phyloP scores from a whole-genome alignment of 2,113 vertebrate genomes.

The Cepphus grylle region DNA sequence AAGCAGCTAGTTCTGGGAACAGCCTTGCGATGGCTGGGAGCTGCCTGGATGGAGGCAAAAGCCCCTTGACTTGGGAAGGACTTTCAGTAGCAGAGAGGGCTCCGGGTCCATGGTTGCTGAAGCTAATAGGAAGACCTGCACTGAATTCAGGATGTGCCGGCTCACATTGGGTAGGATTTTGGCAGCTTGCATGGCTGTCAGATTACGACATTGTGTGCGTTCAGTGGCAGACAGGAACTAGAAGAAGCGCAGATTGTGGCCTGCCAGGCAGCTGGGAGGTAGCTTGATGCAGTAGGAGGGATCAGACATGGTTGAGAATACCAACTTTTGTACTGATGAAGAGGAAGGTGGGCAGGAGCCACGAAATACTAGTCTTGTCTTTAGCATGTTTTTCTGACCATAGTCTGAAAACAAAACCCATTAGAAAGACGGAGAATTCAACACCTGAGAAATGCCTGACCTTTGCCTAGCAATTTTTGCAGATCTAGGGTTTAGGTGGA shows the following conservation, averaged over 20 bases:
- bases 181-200: not conserved
- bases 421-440: not conserved
- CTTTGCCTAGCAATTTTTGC: not conserved
- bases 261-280: conserved; percentile 1
- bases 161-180: not conserved
- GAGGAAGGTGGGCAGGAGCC: not conserved
- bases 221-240: not conserved
- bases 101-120: not conserved
- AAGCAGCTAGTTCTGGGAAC: not conserved
- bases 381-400: not conserved
- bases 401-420: not conserved
- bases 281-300: not conserved
- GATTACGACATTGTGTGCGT: not conserved
- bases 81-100: not conserved
- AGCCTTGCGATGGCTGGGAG: not conserved
- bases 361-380: not conserved
- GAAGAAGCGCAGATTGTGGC: not conserved
- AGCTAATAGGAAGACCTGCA: not conserved
- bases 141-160: not conserved
- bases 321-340: not conserved
- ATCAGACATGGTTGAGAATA: not conserved
- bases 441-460: not conserved
- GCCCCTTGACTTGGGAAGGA: not conserved
- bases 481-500: not conserved
- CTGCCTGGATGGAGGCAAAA: not conserved